Base-by-base conservation (phyloP, 1,140 invertebrate species). In the Hyles euphorbiae region DNA sequence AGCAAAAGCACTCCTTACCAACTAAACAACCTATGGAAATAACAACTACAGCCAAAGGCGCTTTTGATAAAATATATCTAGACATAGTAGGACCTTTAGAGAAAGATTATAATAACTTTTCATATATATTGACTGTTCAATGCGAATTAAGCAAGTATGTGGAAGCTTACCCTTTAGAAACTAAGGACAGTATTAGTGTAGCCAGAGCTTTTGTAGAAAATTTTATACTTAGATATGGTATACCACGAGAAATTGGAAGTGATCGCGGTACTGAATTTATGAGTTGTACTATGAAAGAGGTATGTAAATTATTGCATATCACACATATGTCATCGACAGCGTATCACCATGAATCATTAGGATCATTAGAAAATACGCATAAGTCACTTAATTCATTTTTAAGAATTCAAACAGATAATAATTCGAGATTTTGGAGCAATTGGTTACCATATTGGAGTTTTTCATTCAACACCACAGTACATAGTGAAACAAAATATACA, bases 191-290 rank as follows among this genome's bases (percentile, higher is more conserved):
- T 3, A 22, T 9, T 32, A 9, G 3, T 22, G 11, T 69, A 46
- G 63, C 67, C 22, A 53, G 43, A 33, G 43, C 8, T 32, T 71
- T 71, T 22, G 65, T 71, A 8, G 51, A 59, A 44, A 68, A 71
- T 55, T 65, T 70, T 53, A 66, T 70, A 46, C 36, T 22, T 22
- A 22, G 22, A 33, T 59, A 56, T 49, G 63, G 63, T 3, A 7
- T 61, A 3, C 60, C 56, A 5, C 44, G 11, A 3, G 8, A 3
- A 1, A 34, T 58, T 34, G 22, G 5, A 10, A 60, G 58, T 2
- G 61, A 61, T 44, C 48, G 59, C n/a, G 60, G 62, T 2, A 55
- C 60, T 8, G 60, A 65, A 32, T 65, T 65, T 44, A 44, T 65
- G 11, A 56, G 57, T 5, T 11, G 8, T 3, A 61, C 36, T 10